Evolutionary conservation across 2,113 vertebrate species (phyloP), one percentile per base, ranked within the genome.

Genomic region (Takifugu bimaculatus): DNA sequence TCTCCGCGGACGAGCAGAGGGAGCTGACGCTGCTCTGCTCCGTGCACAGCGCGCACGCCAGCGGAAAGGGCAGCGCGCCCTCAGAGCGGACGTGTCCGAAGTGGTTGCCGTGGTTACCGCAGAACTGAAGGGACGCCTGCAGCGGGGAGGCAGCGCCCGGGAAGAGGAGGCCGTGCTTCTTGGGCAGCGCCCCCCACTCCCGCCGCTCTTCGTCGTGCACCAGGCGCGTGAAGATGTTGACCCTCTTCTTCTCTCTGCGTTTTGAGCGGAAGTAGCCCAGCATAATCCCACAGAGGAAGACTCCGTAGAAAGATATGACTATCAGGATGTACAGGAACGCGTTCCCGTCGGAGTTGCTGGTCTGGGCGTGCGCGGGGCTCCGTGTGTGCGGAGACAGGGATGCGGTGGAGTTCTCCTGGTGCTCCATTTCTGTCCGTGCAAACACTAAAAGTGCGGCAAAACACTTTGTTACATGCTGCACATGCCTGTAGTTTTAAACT

Each of bases 21-120:
- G 96, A 98, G 77, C 94, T 97, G 52, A 94, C 77, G 0, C 96
- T 98, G 85, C 93, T 95, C 49, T 95, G 93, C 74, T 96, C 96
- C 85, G 93, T 86, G 88, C 94, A 97, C 68, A 94, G 86, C 26
- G 91, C 89, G 0, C 95, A 98, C 59, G 94, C 92, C 56, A 96
- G 83, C 5, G 94, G 91, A 0, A 93, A 91, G 0, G 92, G 90
- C 3, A 86, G 91, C 80, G 89, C 78, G 26, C 71, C 52, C 32
- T 82, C 78, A 53, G 53, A 10, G 7, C 53, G 60, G 1, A 62
- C 54, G 43, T 64, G 60, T 32, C 73, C 74, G 1, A 69, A 65
- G 45, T 66, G 67, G 67, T 68, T 63, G 43, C 65, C 70, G 57
- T 66, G 67, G 69, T 68, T 63, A 35, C 65, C 70, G 57, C 70